Evolutionary conservation across 2,888 invertebrate genomes (phyloP).

Genomic region (Agonopterix heracliana): DNA sequence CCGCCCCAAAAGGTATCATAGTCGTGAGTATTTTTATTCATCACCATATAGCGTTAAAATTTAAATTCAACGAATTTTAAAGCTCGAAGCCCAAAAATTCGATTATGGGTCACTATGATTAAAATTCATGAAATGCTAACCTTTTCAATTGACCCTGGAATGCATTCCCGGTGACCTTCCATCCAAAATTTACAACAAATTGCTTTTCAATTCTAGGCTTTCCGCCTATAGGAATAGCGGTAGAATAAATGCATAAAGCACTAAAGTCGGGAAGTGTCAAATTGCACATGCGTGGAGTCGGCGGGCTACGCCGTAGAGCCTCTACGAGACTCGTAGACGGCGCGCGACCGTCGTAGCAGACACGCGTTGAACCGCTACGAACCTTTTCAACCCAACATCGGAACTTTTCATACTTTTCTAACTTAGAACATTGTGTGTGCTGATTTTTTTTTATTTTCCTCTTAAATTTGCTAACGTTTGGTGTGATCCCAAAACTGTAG

Average conservation of each 20-base stretch:
- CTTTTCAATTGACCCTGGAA: constrained; percentile 32
- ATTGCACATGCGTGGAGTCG: constrained; percentile 66
- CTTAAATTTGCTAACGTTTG: constrained; percentile 30
- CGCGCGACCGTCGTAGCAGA: constrained; percentile 54
- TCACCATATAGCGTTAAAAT: too few species aligned
- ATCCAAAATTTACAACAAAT: neutral
- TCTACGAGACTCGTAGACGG: constrained; percentile 48
- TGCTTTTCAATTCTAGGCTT: too few species aligned
- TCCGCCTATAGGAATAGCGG: constrained; percentile 13
- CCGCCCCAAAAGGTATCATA: too few species aligned
- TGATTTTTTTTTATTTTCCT: constrained; percentile 12
- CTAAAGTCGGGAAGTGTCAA: constrained; percentile 22
- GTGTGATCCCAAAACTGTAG: constrained; percentile 19
- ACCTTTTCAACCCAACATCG: constrained; percentile 30
- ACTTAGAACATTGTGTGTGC: constrained; percentile 28
- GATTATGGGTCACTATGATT: constrained; percentile 29
- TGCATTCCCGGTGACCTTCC: constrained; percentile 27
- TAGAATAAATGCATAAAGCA: constrained; percentile 26
- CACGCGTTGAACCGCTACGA: constrained; percentile 52
- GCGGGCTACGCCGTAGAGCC: constrained; percentile 46
- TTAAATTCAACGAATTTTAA: too few species aligned
- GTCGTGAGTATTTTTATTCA: too few species aligned
- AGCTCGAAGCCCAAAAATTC: constrained; percentile 12
- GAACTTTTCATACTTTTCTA: constrained; percentile 70
- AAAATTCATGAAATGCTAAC: constrained; percentile 55